Conservation (phyloP, 1,140 invertebrate genomes). For the Procambarus virginalis region DNA sequence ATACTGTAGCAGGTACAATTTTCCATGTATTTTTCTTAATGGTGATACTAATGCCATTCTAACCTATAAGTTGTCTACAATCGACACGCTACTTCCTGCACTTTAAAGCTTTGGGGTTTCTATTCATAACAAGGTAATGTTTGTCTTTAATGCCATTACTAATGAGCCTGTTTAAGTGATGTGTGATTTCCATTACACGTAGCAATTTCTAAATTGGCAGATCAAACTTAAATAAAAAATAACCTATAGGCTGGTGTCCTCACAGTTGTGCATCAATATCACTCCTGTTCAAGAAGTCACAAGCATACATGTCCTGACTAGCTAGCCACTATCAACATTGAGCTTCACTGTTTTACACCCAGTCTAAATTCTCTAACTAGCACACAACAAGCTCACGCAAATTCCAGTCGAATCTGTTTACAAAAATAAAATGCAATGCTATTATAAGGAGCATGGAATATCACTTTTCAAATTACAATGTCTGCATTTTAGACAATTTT, state of each 20-base stretch:
- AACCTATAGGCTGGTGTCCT: not conserved
- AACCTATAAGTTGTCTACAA: not conserved
- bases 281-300: slow-evolving; percentile 21
- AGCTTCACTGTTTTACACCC: not conserved
- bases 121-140: not conserved
- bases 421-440: not conserved
- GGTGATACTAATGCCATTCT: not conserved
- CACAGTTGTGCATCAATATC: not conserved
- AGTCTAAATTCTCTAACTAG: not conserved
- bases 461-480: not conserved
- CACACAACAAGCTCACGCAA: not conserved
- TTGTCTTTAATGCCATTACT: not conserved
- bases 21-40: not conserved
- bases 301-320: slow-evolving; percentile 36
- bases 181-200: not conserved
- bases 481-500: not conserved
- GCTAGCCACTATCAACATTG: slow-evolving; percentile 14
- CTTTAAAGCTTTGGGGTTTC: not conserved
- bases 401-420: not conserved
- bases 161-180: not conserved
- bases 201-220: not conserved
- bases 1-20: not conserved
- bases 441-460: not conserved
- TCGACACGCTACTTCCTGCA: not conserved
- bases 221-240: not conserved